Conservation (phyloP, 37 sponge, comb jelly and placozoan genomes). For the Halisarca cf. caerulea region DNA sequence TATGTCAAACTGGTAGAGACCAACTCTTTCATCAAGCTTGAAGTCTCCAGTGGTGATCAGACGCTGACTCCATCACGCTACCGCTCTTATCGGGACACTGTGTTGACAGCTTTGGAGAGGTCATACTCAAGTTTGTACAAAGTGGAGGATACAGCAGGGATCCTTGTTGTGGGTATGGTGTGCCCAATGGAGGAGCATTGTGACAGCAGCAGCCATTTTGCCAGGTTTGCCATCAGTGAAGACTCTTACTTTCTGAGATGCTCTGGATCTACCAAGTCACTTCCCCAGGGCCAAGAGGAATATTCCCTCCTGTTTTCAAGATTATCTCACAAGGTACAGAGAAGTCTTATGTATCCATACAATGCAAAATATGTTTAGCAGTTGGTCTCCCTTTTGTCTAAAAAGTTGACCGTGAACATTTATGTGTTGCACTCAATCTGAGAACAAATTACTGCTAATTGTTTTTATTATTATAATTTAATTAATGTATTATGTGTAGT, state of each 20-base stretch:
- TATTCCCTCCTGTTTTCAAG: too few species aligned
- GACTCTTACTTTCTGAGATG: background rate
- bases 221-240: background rate
- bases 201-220: background rate
- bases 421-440: too few species aligned
- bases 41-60: constrained; percentile 1
- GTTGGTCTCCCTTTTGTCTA: too few species aligned
- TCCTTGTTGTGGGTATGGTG: background rate
- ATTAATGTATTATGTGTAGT: too few species aligned
- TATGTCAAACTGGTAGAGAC: constrained; percentile 1
- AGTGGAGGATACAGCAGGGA: constrained; percentile 12
- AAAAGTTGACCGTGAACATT: too few species aligned
- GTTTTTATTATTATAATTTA: too few species aligned
- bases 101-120: background rate
- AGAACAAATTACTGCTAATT: too few species aligned
- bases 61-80: background rate
- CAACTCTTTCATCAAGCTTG: constrained; percentile 14
- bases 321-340: too few species aligned
- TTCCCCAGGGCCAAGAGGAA: too few species aligned
- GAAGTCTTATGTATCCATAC: too few species aligned
- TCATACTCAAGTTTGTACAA: constrained; percentile 1
- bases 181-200: background rate
- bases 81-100: background rate
- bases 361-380: too few species aligned
- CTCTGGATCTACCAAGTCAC: too few species aligned